Evolutionary conservation across 2,113 vertebrate genomes (phyloP).

Genomic region (Calidris pygmaea): DNA sequence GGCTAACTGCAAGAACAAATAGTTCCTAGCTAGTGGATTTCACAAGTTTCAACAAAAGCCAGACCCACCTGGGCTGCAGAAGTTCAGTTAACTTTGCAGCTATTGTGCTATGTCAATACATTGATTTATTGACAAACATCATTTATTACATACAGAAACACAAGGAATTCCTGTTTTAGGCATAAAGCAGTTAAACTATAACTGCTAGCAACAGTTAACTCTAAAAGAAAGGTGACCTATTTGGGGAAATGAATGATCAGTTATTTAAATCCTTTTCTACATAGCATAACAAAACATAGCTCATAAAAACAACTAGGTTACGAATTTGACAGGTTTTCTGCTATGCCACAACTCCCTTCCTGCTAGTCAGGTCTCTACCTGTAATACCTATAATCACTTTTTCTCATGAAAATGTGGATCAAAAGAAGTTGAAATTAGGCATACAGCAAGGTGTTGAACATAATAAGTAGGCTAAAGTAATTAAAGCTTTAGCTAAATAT

Average conservation of each 20-base stretch:
- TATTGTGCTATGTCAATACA: accelerated
- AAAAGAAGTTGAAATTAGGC: slow-evolving; percentile 29
- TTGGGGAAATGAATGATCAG: neutral
- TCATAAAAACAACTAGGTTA: slow-evolving; percentile 34
- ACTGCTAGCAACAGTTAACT: neutral
- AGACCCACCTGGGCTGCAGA: neutral
- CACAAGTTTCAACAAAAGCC: neutral
- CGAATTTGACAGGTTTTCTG: slow-evolving; percentile 11
- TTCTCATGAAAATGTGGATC: neutral
- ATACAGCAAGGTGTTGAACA: slow-evolving; percentile 4
- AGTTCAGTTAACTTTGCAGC: neutral
- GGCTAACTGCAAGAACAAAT: neutral
- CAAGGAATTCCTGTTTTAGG: neutral
- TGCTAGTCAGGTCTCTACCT: slow-evolving; percentile 3
- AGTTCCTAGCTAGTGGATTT: neutral
- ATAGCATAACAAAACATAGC: neutral
- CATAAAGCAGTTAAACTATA: neutral
- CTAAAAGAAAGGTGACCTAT: neutral
- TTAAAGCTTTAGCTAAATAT: slow-evolving; percentile 37
- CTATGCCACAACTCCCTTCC: neutral
- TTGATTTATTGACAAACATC: neutral
- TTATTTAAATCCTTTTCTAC: slow-evolving; percentile 22
- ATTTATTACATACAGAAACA: neutral
- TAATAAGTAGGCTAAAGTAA: slow-evolving; percentile 47
- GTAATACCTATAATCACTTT: slow-evolving; percentile 32